These are phyloP conservation scores for Polyommatus iphigenia DNA, from an alignment of 2,888 invertebrate genomes.

Conservation along the genomic window DNA sequence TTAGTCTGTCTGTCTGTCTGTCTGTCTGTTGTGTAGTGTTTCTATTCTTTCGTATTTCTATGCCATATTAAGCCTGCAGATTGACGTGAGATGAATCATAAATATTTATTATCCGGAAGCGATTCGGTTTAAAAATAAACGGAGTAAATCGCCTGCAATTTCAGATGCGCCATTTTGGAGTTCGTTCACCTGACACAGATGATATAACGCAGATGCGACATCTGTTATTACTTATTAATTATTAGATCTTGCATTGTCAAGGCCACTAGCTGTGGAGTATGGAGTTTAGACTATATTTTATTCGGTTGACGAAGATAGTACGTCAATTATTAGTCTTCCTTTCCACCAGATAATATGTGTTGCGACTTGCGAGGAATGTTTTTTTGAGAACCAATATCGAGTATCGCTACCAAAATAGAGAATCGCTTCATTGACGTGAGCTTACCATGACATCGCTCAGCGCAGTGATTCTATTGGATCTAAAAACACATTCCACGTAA, in stretches of 20 bases:
- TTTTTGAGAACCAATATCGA: no score
- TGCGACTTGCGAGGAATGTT: no score
- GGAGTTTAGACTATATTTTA: no score
- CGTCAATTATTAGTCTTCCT: no score
- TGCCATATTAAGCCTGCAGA: not conserved
- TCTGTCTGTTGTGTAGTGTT: not conserved
- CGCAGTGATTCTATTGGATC: no score
- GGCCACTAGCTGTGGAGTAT: not conserved
- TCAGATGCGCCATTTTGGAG: slow-evolving; percentile 26
- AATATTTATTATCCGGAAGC: slow-evolving; percentile 14
- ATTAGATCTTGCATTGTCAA: not conserved
- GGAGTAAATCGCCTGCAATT: slow-evolving; percentile 24
- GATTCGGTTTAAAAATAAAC: slow-evolving; percentile 23
- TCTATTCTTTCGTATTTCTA: not conserved
- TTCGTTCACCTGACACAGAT: slow-evolving; percentile 31
- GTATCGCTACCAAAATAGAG: no score
- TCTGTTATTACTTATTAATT: not conserved
- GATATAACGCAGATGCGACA: slow-evolving; percentile 25
- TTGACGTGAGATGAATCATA: slow-evolving; percentile 10
- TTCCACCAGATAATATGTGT: no score
- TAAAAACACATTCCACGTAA: no score
- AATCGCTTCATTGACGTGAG: no score
- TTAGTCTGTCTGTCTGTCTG: no score
- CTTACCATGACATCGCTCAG: no score
- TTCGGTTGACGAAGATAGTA: no score